A percentile compares a stretch with the other conserved stretches of the same genome.
phyloP scores from a whole-genome alignment of 2,888 invertebrate genomes.

The Ariolimax columbianus region DNA sequence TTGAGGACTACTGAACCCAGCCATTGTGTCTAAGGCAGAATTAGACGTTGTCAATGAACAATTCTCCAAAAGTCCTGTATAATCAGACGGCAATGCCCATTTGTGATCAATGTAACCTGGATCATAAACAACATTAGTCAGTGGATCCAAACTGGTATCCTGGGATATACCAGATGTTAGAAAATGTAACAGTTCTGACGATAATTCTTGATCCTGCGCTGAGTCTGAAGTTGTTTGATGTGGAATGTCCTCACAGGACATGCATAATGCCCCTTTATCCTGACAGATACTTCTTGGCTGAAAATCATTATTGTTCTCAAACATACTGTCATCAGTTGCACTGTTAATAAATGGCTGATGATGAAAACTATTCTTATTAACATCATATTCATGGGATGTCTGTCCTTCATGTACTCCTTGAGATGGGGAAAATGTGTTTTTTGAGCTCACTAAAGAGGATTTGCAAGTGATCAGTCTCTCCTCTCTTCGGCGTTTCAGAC shows the following conservation, averaged over 20 bases:
- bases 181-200: slow-evolving; percentile 17
- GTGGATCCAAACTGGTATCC: neutral
- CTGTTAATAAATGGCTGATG: neutral
- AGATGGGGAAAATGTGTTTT: neutral
- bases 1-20: neutral
- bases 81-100: slow-evolving; percentile 3
- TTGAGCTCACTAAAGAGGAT: neutral
- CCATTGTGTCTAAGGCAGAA: neutral
- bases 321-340: neutral
- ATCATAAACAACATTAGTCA: too few relatives aligned
- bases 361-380: neutral
- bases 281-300: neutral
- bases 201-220: neutral
- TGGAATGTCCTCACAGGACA: neutral
- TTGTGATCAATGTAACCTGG: neutral
- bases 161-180: neutral
- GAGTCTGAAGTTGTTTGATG: neutral
- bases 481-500: slow-evolving; percentile 61
- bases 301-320: neutral
- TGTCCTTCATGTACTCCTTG: slow-evolving; percentile 5
- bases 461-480: slow-evolving; percentile 24
- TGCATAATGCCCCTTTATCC: neutral
- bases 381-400: neutral
- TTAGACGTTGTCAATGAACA: neutral
- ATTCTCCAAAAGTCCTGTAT: neutral